phyloP scores from a whole-genome alignment of 2,888 invertebrate genomes.

The Chrysomela aeneicollis region DNA sequence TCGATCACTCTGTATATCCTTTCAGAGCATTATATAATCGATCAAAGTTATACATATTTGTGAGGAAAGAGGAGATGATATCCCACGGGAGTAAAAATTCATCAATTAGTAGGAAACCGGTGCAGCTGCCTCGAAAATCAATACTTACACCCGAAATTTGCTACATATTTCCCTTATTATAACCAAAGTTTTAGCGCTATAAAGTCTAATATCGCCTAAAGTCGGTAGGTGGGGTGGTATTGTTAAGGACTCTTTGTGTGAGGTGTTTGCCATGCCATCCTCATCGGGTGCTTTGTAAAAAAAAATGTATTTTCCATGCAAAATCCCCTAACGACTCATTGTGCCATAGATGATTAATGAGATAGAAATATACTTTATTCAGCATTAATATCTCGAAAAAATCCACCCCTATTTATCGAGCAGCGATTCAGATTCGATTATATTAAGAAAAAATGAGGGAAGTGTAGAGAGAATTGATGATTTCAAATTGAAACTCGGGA shows the following conservation, averaged over 20 bases:
- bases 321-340: slow-evolving; percentile 53
- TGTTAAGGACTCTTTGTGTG: slow-evolving; percentile 43
- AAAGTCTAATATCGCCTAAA: slow-evolving; percentile 41
- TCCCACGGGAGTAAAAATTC: slow-evolving; percentile 39
- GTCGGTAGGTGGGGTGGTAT: slow-evolving; percentile 41
- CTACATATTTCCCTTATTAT: slow-evolving; percentile 27
- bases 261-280: slow-evolving; percentile 36
- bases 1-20: background rate
- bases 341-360: slow-evolving; percentile 54
- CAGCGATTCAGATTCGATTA: slow-evolving; percentile 23
- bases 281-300: slow-evolving; percentile 49
- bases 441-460: background rate
- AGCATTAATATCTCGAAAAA: slow-evolving; percentile 38
- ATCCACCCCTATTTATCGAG: slow-evolving; percentile 32
- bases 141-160: slow-evolving; percentile 29
- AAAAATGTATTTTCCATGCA: slow-evolving; percentile 56
- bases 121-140: slow-evolving; percentile 41
- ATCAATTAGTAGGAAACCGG: slow-evolving; percentile 39
- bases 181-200: slow-evolving; percentile 36
- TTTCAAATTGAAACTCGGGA: slow-evolving; percentile 20
- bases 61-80: slow-evolving; percentile 1
- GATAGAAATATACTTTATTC: slow-evolving; percentile 49
- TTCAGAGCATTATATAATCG: background rate
- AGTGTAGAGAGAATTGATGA: slow-evolving; percentile 2
- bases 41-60: slow-evolving; percentile 3